A percentile compares a stretch with the other conserved stretches of the same genome.
Evolutionary conservation across 2,797 vertebrate genomes (phyloP).

Genomic region (Siniperca undulata): DNA sequence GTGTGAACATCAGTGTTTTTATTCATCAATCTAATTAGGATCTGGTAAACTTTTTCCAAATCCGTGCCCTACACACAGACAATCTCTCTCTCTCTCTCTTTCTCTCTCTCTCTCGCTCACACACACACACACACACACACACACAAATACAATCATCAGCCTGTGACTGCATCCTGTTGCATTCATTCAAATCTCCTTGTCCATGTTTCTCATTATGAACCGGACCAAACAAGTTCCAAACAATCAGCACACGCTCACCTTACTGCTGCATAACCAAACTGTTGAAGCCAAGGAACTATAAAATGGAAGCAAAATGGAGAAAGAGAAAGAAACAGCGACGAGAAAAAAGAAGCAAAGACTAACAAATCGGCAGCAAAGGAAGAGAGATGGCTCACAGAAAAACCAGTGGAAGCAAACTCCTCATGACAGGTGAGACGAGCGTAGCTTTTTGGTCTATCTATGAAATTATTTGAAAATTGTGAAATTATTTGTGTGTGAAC

Average conservation of each 20-base stretch:
- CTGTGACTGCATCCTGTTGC: conserved; percentile 57
- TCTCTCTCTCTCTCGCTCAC: conserved; percentile 5
- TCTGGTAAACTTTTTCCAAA: conserved; percentile 33
- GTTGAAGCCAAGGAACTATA: conserved; percentile 54
- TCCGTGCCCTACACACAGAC: neutral
- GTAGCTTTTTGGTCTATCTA: too few species aligned
- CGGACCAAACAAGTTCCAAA: conserved; percentile 43
- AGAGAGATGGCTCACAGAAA: conserved; percentile 68
- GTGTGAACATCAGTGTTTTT: conserved; percentile 36
- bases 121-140: conserved; percentile 29
- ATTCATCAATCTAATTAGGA: conserved; percentile 62
- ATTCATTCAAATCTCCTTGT: conserved; percentile 62
- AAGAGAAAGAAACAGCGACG: neutral
- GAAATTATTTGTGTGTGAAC: neutral
- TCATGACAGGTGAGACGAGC: conserved; percentile 76
- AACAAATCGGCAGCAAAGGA: neutral
- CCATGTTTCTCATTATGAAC: conserved; percentile 77
- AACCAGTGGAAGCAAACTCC: conserved; percentile 60
- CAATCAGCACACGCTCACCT: conserved; percentile 42
- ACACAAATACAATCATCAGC: conserved; percentile 1
- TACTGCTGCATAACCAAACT: conserved; percentile 66
- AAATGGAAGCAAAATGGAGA: conserved; percentile 43
- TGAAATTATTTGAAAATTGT: neutral
- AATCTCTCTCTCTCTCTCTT: neutral
- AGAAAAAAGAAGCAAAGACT: conserved; percentile 1